Evolutionary conservation across 2,888 invertebrate species (phyloP).

Genomic region (Drosophila rubida): DNA sequence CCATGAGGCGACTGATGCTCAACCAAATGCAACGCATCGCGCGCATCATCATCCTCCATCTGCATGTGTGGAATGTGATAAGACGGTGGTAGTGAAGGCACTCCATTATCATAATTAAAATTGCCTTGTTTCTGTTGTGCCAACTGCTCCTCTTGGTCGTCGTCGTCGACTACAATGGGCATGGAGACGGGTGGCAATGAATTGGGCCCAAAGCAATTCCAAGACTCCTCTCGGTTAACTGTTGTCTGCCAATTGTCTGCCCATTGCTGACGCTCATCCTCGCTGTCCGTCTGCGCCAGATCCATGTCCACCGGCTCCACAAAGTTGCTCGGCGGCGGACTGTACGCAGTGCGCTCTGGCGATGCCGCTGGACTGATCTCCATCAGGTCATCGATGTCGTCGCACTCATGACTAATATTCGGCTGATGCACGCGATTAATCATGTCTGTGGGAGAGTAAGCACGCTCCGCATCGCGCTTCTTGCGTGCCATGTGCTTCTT

Average conservation of each 20-base stretch:
- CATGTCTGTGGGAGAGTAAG: constrained; percentile 85
- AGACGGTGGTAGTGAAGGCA: constrained; percentile 66
- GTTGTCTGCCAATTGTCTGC: constrained; percentile 41
- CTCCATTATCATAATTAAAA: constrained; percentile 38
- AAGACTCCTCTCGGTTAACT: constrained; percentile 42
- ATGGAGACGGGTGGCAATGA: constrained; percentile 62
- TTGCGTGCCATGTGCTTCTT: constrained; percentile 83
- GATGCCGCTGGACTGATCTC: constrained; percentile 84
- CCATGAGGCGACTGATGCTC: constrained; percentile 50
- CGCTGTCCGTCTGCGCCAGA: constrained; percentile 83
- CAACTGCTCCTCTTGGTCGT: constrained; percentile 49
- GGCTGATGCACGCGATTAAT: constrained; percentile 71
- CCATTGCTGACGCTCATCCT: constrained; percentile 62
- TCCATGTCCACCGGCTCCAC: constrained; percentile 84
- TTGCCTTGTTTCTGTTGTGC: background rate
- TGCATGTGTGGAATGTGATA: constrained; percentile 63
- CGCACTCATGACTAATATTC: constrained; percentile 49
- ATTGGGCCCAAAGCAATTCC: constrained; percentile 58
- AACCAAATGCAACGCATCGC: constrained; percentile 59
- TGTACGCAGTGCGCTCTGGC: constrained; percentile 70
- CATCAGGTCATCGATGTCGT: constrained; percentile 73
- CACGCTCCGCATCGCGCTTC: constrained; percentile 82
- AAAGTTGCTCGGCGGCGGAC: constrained; percentile 43
- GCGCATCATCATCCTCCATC: constrained; percentile 64
- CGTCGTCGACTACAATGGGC: constrained; percentile 67